phyloP scores from a whole-genome alignment of 2,797 vertebrate genomes.

The Tarsius wallacei region DNA sequence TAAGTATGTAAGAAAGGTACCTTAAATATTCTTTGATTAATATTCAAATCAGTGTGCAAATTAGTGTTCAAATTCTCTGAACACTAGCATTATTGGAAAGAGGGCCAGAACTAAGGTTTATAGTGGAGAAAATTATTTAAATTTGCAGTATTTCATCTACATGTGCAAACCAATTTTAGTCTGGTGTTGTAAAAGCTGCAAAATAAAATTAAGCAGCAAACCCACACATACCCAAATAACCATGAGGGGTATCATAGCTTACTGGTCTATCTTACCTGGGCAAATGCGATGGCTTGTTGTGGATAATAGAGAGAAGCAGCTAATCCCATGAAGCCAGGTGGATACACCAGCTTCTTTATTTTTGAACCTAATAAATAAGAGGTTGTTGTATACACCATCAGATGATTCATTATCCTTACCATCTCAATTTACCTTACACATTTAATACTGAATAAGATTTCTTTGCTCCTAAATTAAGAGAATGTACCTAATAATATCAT shows the following conservation, averaged over 20 bases:
- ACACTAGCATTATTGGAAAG: constrained; percentile 35
- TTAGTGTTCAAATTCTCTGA: constrained; percentile 22
- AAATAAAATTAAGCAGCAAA: constrained; percentile 67
- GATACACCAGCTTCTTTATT: constrained; percentile 95
- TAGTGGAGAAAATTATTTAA: constrained; percentile 56
- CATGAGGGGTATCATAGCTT: not conserved
- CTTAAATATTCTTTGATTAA: constrained; percentile 52
- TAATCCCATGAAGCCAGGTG: constrained; percentile 94
- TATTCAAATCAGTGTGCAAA: constrained; percentile 43
- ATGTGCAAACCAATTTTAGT: constrained; percentile 53
- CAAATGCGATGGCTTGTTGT: constrained; percentile 93
- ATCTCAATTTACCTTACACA: constrained; percentile 37
- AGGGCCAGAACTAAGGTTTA: constrained; percentile 18
- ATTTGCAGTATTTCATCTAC: constrained; percentile 8
- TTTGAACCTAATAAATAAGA: constrained; percentile 93
- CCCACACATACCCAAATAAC: not conserved
- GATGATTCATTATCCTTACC: constrained; percentile 54
- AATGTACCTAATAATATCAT: not conserved
- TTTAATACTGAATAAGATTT: constrained; percentile 42
- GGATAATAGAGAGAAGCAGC: constrained; percentile 97
- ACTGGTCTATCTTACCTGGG: constrained; percentile 92
- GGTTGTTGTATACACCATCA: constrained; percentile 48
- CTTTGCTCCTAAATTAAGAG: constrained; percentile 32
- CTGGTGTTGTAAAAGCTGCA: constrained; percentile 42
- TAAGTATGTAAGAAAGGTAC: constrained; percentile 23